A percentile compares a stretch with the other conserved stretches of the same genome.
phyloP scores from a whole-genome alignment of 2,113 vertebrate species.

The Pygoscelis antarcticus region DNA sequence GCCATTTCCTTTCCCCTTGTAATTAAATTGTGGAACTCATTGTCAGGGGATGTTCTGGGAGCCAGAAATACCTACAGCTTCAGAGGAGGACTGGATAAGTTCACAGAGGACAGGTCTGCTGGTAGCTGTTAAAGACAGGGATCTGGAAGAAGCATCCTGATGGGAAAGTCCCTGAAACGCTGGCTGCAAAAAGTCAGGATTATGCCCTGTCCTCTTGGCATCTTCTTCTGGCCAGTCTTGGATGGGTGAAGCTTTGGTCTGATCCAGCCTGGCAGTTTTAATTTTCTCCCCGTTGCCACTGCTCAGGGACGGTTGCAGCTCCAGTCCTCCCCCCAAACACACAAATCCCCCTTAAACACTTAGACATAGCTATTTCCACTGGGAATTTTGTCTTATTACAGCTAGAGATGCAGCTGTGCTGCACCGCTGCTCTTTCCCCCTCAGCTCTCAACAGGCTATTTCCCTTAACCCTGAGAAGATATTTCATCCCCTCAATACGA shows the following conservation, averaged over 20 bases:
- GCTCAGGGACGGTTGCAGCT: not conserved
- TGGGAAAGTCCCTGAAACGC: not conserved
- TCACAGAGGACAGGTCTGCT: not conserved
- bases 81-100: constrained; percentile 5
- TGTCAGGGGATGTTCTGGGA: constrained; percentile 31
- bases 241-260: not conserved
- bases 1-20: constrained; percentile 20
- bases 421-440: not conserved
- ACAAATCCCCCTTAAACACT: not conserved
- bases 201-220: not conserved
- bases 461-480: not conserved
- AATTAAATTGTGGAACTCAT: constrained; percentile 42
- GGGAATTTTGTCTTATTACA: not conserved
- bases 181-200: not conserved
- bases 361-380: not conserved
- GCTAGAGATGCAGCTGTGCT: constrained; percentile 8
- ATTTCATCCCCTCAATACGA: not conserved
- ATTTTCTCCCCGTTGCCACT: not conserved
- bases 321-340: not conserved
- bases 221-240: not conserved
- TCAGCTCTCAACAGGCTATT: not conserved
- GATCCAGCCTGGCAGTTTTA: not conserved
- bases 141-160: not conserved
- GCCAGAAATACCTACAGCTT: constrained; percentile 37
- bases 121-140: not conserved